Percentiles rank a stretch among this genome's conserved stretches.
phyloP scores from a whole-genome alignment of 2,888 invertebrate genomes.

The Anaspis maculata region DNA sequence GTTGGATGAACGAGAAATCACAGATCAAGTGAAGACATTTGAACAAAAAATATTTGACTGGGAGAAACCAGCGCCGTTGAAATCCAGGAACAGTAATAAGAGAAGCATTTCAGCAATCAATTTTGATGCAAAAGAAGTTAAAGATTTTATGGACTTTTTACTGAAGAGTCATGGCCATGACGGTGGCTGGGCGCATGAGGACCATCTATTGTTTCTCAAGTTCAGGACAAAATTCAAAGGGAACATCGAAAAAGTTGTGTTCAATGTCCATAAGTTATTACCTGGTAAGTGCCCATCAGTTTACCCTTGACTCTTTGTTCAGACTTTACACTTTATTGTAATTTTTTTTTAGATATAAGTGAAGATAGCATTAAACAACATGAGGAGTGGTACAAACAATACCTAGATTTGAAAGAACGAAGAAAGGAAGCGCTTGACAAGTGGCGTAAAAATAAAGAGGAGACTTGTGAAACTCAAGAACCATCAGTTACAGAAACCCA shows the following conservation, averaged over 20 bases:
- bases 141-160: constrained; percentile 49
- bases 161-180: constrained; percentile 44
- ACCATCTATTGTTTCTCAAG: constrained; percentile 48
- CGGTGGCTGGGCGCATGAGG: constrained; percentile 51
- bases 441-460: constrained; percentile 37
- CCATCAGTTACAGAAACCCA: neutral
- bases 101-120: neutral
- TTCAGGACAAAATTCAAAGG: constrained; percentile 29
- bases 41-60: constrained; percentile 29
- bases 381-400: constrained; percentile 45
- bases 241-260: constrained; percentile 22
- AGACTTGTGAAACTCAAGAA: constrained; percentile 4
- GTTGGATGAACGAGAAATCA: constrained; percentile 23
- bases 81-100: constrained; percentile 1
- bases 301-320: constrained; percentile 1
- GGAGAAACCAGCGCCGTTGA: constrained; percentile 26
- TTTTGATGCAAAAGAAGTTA: constrained; percentile 44
- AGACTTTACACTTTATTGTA: constrained; percentile 1
- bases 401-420: constrained; percentile 39
- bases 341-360: constrained; percentile 29
- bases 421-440: constrained; percentile 39
- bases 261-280: constrained; percentile 26
- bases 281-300: constrained; percentile 34
- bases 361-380: constrained; percentile 41
- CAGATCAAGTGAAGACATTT: constrained; percentile 27